Evolutionary conservation across 2,797 vertebrate species (phyloP).

Genomic region (Acipenser ruthenus): DNA sequence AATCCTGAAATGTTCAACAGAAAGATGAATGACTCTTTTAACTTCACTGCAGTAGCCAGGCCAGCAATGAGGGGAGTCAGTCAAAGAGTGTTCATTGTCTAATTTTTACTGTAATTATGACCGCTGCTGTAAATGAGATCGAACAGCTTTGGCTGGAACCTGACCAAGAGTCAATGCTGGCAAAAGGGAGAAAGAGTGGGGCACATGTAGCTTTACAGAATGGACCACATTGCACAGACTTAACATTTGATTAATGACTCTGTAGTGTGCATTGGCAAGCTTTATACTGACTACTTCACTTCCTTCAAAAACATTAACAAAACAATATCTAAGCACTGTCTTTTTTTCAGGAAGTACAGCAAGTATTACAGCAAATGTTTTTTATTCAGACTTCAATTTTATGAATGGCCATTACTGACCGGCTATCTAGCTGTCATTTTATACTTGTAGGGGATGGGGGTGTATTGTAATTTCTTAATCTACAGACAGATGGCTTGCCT

Average conservation of each 20-base stretch:
- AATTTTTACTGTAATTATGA: background rate
- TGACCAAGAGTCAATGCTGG: slow-evolving; percentile 24
- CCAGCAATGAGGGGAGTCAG: slow-evolving; percentile 8
- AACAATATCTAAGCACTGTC: too few species aligned
- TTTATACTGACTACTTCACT: too few species aligned
- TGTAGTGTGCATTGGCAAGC: slow-evolving; percentile 32
- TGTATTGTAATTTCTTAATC: too few species aligned
- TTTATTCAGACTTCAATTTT: too few species aligned
- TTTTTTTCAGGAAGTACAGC: slow-evolving; percentile 2
- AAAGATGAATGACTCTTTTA: slow-evolving; percentile 50
- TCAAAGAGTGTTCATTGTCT: slow-evolving; percentile 16
- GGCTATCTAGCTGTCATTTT: too few species aligned
- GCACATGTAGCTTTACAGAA: slow-evolving; percentile 21
- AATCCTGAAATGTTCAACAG: slow-evolving; percentile 31
- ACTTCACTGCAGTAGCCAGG: slow-evolving; percentile 32
- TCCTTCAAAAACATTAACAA: too few species aligned
- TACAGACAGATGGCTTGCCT: too few species aligned
- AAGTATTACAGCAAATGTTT: too few species aligned
- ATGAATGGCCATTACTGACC: too few species aligned
- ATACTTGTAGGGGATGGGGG: too few species aligned
- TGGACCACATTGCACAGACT: slow-evolving; percentile 6
- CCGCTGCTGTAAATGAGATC: slow-evolving; percentile 17
- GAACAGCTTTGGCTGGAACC: slow-evolving; percentile 20
- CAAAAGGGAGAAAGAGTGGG: slow-evolving; percentile 27
- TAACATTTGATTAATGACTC: slow-evolving; percentile 37